These are phyloP conservation scores for Falco punctatus DNA, from an alignment of 2,113 vertebrate genomes.

Conservation along the genomic window DNA sequence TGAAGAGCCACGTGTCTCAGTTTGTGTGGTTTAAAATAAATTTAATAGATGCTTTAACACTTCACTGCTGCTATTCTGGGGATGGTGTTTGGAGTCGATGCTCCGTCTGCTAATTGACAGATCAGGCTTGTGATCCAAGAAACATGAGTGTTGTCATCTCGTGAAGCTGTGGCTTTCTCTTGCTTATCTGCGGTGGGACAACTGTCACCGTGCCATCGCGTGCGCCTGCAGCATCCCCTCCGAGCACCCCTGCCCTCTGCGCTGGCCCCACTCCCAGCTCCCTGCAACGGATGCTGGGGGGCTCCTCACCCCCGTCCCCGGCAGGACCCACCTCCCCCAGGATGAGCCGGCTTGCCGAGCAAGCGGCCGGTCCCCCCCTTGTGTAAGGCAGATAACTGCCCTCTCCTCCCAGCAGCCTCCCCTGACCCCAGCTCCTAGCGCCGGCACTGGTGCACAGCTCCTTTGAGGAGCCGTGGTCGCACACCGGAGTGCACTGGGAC, in stretches of 20 bases:
- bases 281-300: fast-evolving
- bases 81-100: background rate
- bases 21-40: background rate
- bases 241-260: background rate
- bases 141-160: background rate
- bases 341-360: background rate
- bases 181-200: background rate
- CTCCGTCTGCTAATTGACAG: background rate
- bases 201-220: background rate
- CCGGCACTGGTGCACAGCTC: background rate
- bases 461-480: background rate
- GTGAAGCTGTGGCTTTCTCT: background rate
- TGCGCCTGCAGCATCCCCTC: background rate
- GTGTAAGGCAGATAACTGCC: background rate
- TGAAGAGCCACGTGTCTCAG: background rate
- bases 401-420: background rate
- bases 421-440: background rate
- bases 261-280: background rate
- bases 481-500: background rate
- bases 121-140: background rate
- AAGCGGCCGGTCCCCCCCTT: background rate
- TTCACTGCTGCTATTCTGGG: background rate
- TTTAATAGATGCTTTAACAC: slow-evolving; percentile 13
- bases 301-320: fast-evolving
- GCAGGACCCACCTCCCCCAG: background rate